Evolutionary conservation across 2,797 vertebrate species (phyloP).

Genomic region (Oreortyx pictus): DNA sequence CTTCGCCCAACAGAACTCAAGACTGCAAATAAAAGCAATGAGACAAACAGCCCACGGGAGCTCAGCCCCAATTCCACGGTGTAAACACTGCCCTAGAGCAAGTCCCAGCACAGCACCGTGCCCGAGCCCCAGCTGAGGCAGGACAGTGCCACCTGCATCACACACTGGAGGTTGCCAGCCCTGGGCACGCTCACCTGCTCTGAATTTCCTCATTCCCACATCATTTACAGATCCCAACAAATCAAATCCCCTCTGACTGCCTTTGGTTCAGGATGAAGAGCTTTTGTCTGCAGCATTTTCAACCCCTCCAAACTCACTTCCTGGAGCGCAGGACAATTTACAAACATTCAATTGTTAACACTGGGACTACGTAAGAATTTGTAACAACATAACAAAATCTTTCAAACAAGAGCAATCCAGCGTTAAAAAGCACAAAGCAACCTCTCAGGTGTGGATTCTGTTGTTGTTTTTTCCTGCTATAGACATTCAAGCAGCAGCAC

Average conservation of each 20-base stretch:
- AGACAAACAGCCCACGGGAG: not conserved
- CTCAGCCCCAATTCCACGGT: not conserved
- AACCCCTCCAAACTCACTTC: not conserved
- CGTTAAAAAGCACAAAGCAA: not conserved
- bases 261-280: not conserved
- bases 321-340: accelerated
- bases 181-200: accelerated
- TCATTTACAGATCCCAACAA: accelerated
- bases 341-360: not conserved
- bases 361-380: accelerated
- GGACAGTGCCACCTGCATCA: not conserved
- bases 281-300: not conserved
- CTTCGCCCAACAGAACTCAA: not conserved
- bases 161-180: not conserved
- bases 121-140: no score
- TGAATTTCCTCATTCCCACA: not conserved
- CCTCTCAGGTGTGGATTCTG: no score
- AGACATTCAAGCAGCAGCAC: not conserved
- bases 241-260: not conserved
- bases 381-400: accelerated
- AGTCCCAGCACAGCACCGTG: accelerated
- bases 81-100: not conserved
- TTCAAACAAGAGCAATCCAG: no score
- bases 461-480: not conserved
- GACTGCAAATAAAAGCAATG: not conserved